A percentile compares a stretch with the other conserved stretches of the same genome.
phyloP scores from a whole-genome alignment of 2,888 invertebrate genomes.

The Drosophila kanekoi region DNA sequence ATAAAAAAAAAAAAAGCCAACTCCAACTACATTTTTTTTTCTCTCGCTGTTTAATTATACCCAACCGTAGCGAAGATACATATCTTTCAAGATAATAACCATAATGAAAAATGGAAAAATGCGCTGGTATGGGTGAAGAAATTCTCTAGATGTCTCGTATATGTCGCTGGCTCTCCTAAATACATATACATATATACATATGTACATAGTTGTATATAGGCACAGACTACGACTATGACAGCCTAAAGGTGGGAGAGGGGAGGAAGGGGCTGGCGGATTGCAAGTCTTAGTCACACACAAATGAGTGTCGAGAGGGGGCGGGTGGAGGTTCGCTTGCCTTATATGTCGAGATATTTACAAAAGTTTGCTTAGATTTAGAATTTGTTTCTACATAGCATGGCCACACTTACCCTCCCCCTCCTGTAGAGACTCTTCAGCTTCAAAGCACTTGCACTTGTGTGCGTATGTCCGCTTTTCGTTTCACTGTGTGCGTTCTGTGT shows the following conservation, averaged over 20 bases:
- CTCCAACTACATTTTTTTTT: constrained; percentile 49
- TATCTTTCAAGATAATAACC: constrained; percentile 84
- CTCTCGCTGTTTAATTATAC: constrained; percentile 83
- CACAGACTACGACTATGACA: constrained; percentile 6
- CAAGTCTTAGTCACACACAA: constrained; percentile 69
- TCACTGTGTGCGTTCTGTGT: constrained; percentile 67
- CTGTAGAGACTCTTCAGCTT: constrained; percentile 9
- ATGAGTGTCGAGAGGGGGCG: neutral
- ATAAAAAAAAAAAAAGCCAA: constrained; percentile 46
- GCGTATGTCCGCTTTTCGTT: constrained; percentile 74
- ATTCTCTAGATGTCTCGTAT: constrained; percentile 73
- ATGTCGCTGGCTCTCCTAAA: constrained; percentile 44
- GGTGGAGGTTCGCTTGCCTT: neutral
- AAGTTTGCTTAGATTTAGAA: constrained; percentile 17
- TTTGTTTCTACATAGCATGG: no score
- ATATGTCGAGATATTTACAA: constrained; percentile 35
- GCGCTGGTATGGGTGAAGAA: constrained; percentile 75
- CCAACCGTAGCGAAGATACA: constrained; percentile 83
- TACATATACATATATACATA: constrained; percentile 17
- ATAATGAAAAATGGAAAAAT: constrained; percentile 83
- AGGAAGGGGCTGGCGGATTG: constrained; percentile 39
- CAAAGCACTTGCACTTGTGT: constrained; percentile 69
- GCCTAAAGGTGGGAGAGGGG: constrained; percentile 23
- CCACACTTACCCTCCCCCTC: no score
- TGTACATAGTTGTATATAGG: constrained; percentile 20